A percentile compares a stretch with the other conserved stretches of the same genome.
Conservation (phyloP, 2,888 invertebrate genomes). For the Andrena haemorrhoa region DNA sequence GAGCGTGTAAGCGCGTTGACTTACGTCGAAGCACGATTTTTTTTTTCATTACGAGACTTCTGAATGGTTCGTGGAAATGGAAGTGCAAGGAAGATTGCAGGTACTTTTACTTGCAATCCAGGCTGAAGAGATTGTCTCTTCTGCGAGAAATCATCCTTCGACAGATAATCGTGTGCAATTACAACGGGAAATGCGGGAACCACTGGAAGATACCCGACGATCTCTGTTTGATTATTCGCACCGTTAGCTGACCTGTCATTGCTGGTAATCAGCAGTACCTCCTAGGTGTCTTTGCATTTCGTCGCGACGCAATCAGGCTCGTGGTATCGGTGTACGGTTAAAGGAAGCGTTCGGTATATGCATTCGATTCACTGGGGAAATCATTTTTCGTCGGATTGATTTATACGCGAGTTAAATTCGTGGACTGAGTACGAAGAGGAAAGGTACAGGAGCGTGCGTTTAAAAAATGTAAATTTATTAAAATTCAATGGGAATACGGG, state of each 20-base stretch:
- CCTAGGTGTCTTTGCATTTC: conserved; percentile 5
- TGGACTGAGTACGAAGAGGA: neutral
- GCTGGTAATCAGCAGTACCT: conserved; percentile 31
- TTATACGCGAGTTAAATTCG: neutral
- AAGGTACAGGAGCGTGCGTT: too few relatives aligned
- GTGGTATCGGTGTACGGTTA: neutral
- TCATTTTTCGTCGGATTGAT: neutral
- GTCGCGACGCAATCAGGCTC: conserved; percentile 2
- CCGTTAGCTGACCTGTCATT: conserved; percentile 19
- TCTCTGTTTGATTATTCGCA: conserved; percentile 22
- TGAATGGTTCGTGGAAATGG: neutral
- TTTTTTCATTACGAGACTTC: neutral
- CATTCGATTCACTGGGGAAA: neutral
- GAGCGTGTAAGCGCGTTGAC: neutral
- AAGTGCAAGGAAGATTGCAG: too few relatives aligned
- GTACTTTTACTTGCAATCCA: too few relatives aligned
- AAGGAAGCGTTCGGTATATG: conserved; percentile 10
- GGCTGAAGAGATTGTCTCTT: too few relatives aligned
- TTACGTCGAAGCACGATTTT: too few relatives aligned
- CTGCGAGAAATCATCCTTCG: neutral
- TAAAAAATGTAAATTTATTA: too few relatives aligned
- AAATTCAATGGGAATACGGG: neutral
- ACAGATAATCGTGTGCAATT: neutral
- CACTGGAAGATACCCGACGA: conserved; percentile 5
- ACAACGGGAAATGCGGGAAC: neutral